A percentile compares a stretch with the other conserved stretches of the same genome.
phyloP scores from a whole-genome alignment of 2,113 vertebrate species.

The Corythaixoides concolor region DNA sequence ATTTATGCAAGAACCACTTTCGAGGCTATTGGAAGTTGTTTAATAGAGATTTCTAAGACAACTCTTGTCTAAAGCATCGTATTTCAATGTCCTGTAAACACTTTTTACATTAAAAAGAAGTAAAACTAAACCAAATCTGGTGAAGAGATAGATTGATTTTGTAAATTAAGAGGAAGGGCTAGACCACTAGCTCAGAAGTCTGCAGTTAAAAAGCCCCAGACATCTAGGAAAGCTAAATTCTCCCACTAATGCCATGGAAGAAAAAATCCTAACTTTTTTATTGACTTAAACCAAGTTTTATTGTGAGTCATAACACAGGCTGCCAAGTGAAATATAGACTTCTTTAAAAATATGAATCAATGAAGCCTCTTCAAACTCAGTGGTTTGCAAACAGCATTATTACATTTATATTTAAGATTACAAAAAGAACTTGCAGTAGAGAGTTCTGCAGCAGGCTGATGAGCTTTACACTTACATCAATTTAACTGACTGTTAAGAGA shows the following conservation, averaged over 20 bases:
- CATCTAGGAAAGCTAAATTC: not conserved
- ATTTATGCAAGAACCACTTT: not conserved
- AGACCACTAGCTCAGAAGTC: not conserved
- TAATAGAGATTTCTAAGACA: not conserved
- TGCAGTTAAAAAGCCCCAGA: not conserved
- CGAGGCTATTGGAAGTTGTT: not conserved
- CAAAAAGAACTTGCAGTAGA: not conserved
- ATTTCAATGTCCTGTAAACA: not conserved
- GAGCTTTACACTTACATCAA: constrained; percentile 5
- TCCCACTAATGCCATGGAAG: not conserved
- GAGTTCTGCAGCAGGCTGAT: not conserved
- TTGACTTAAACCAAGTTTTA: not conserved
- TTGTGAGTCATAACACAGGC: not conserved
- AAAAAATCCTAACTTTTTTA: not conserved
- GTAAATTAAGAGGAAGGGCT: not conserved
- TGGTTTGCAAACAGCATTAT: constrained; percentile 17
- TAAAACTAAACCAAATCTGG: not conserved
- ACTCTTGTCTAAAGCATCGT: not conserved
- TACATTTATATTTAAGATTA: not conserved
- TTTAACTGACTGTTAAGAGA: not conserved
- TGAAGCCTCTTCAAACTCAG: not conserved
- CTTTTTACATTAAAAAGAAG: not conserved
- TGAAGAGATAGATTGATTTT: not conserved
- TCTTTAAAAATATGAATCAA: constrained; percentile 3
- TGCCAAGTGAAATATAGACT: not conserved